Base-by-base conservation (phyloP, 1,140 invertebrate species). In the Zaprionus capensis region DNA sequence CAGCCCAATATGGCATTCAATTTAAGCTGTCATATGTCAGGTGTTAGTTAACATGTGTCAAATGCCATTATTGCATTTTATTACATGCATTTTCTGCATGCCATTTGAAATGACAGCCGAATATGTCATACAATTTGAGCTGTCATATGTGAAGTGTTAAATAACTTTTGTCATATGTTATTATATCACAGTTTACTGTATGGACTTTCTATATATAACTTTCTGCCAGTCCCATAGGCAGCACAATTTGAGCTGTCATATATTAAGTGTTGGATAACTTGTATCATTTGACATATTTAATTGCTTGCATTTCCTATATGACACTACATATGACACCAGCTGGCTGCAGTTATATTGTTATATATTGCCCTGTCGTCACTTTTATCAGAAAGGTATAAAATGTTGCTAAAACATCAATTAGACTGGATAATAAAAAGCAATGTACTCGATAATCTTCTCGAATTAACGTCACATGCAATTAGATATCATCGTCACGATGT, bases 321-420 rank as follows among this genome's bases (percentile, higher is more conserved):
- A 12, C 46, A 51, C 17, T 51, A 22, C 0, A 12, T 51, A 22
- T 51, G 46, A 24, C 46, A 49, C 44, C 44, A 7, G 17, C 44
- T 49, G 2, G 44, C 44, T n/a, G 44, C 44, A 9, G 17, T 49
- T 12, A 49, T 49, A 49, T 15, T 1, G 3, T 24, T 7, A 51
- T 51, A 24, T 24, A 51, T 51, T 22, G 20, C 46, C 20, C 20
- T 14, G 20, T 14, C 12, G 46, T 51, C 46, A 51, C 20, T 22
- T 51, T 51, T 51, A 51, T 51, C 46, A 51, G 22, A 24, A 20
- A 14, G 9, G 20, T 20, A 22, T 14, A 51, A 51, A 51, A 22
- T 22, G 46, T 51, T 51, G 46, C 46, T 51, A 51, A 51, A 24
- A 51, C 17, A 51, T 51, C 46, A 24, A 51, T 51, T 51, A 22